Percentiles rank a stretch among this genome's conserved stretches.
Conservation (phyloP, 2,113 vertebrate species). For the Notiomystis cincta region DNA sequence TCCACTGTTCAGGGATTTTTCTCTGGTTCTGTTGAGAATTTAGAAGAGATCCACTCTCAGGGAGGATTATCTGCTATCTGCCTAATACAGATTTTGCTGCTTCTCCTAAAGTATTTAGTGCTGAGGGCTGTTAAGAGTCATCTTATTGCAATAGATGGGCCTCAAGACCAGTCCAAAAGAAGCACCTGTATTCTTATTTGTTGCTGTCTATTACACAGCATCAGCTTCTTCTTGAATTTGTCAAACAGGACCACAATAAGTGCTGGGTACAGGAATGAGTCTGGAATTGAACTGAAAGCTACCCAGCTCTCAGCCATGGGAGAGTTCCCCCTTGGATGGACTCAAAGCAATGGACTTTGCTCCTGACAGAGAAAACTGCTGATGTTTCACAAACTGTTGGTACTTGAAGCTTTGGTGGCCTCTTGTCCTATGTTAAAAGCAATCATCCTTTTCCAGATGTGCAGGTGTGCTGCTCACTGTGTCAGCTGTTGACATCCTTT, state of each 20-base stretch:
- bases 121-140: not conserved
- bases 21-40: not conserved
- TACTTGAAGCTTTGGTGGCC: not conserved
- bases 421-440: not conserved
- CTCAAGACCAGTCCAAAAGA: not conserved
- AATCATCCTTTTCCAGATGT: not conserved
- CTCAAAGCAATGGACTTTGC: fast-evolving
- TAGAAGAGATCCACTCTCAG: constrained; percentile 13
- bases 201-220: not conserved
- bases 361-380: not conserved
- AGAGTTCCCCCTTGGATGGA: not conserved
- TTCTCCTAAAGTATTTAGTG: not conserved
- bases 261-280: not conserved
- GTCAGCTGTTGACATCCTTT: not conserved
- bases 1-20: not conserved
- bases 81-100: constrained; percentile 31
- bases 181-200: not conserved
- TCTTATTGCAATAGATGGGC: not conserved
- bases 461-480: not conserved
- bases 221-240: not conserved
- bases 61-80: constrained; percentile 46
- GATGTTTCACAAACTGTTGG: not conserved
- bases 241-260: not conserved
- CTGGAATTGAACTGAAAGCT: not conserved
- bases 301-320: not conserved